A percentile compares a stretch with the other conserved stretches of the same genome.
phyloP scores from a whole-genome alignment of 2,888 invertebrate species.

The Boloria euphrosyne region DNA sequence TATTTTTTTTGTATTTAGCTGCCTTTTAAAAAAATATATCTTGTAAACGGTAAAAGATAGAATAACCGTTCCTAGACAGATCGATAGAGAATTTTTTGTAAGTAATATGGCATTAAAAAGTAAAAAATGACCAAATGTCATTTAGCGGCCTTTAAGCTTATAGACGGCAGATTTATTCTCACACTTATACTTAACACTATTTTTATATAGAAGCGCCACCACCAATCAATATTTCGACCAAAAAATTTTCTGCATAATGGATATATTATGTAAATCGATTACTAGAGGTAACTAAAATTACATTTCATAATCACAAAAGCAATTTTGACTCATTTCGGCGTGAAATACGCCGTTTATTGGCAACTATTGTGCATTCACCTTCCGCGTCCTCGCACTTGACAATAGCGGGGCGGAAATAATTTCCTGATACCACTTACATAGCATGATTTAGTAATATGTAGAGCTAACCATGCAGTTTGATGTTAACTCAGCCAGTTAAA shows the following conservation, averaged over 20 bases:
- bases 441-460: conserved; percentile 5
- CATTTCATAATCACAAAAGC: conserved; percentile 9
- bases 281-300: conserved; percentile 5
- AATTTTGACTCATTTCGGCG: conserved; percentile 19
- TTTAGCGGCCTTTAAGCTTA: too few relatives aligned
- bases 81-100: too few relatives aligned
- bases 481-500: too few relatives aligned
- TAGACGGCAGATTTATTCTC: too few relatives aligned
- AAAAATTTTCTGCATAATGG: conserved; percentile 13
- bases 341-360: conserved; percentile 14
- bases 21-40: too few relatives aligned
- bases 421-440: neutral
- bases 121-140: too few relatives aligned
- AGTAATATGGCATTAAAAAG: too few relatives aligned
- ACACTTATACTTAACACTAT: neutral
- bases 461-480: neutral
- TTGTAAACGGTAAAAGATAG: too few relatives aligned
- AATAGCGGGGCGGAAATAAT: conserved; percentile 40
- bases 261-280: conserved; percentile 8
- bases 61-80: too few relatives aligned
- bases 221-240: neutral
- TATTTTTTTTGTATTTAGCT: too few relatives aligned
- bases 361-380: conserved; percentile 19
- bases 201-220: neutral
- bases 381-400: conserved; percentile 40